A percentile compares a stretch with the other conserved stretches of the same genome.
phyloP scores from a whole-genome alignment of 2,888 invertebrate species.

The Sinotaia quadrata region DNA sequence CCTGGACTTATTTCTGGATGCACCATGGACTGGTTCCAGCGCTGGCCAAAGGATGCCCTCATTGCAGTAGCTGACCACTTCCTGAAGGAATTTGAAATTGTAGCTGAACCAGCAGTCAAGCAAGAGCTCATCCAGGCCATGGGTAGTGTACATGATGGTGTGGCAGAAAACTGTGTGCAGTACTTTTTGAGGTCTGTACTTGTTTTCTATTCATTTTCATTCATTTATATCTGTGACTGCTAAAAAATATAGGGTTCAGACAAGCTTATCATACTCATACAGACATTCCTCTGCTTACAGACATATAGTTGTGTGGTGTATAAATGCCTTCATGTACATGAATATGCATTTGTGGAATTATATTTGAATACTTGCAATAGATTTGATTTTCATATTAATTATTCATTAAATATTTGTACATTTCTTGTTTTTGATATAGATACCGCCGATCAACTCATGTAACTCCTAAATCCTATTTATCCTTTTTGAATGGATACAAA shows the following conservation, averaged over 20 bases:
- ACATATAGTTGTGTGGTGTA: too few species aligned
- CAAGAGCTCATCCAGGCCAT: constrained; percentile 83
- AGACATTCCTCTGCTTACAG: too few species aligned
- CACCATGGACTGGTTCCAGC: constrained; percentile 92
- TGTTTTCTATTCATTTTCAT: too few species aligned
- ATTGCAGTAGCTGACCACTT: constrained; percentile 88
- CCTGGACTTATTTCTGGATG: constrained; percentile 94
- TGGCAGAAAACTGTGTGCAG: constrained; percentile 81
- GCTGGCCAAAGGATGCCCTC: constrained; percentile 89
- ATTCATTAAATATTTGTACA: background rate
- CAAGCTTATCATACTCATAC: too few species aligned
- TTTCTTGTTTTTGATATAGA: constrained; percentile 70
- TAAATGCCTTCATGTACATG: too few species aligned
- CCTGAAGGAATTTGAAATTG: constrained; percentile 82
- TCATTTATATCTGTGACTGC: too few species aligned
- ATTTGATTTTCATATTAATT: too few species aligned
- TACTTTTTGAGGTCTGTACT: constrained; percentile 80
- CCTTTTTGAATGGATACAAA: constrained; percentile 88
- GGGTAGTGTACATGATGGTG: constrained; percentile 88
- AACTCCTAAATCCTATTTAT: constrained; percentile 90
- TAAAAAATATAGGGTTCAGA: too few species aligned
- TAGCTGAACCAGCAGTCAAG: constrained; percentile 85
- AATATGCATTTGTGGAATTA: too few species aligned
- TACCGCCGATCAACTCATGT: constrained; percentile 88
- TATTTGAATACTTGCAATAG: too few species aligned